phyloP scores from a whole-genome alignment of 2,888 invertebrate genomes.

The Scaptomyza polygonia region DNA sequence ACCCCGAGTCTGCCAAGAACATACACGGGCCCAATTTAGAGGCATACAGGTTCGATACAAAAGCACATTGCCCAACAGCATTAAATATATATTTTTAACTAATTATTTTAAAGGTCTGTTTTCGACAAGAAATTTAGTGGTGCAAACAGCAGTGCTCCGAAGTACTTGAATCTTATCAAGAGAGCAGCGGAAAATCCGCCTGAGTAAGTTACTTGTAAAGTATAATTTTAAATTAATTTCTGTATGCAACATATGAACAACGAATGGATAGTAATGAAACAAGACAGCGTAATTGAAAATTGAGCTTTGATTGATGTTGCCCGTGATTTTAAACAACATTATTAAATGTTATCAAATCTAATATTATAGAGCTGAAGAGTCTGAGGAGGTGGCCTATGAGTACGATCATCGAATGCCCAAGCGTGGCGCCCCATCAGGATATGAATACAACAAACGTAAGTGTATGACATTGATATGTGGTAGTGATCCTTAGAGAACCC shows the following conservation, averaged over 20 bases:
- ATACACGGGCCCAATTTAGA: constrained; percentile 71
- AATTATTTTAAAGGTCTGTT: constrained; percentile 62
- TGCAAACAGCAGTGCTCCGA: constrained; percentile 60
- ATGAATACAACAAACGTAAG: constrained; percentile 77
- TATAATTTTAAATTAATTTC: constrained; percentile 65
- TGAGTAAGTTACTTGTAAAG: constrained; percentile 77
- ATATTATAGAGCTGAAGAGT: constrained; percentile 63
- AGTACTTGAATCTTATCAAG: constrained; percentile 75
- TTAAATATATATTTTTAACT: not conserved
- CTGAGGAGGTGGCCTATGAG: constrained; percentile 67
- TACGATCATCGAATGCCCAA: constrained; percentile 70
- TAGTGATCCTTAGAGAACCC: constrained; percentile 7
- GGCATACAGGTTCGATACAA: constrained; percentile 57
- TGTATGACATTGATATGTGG: constrained; percentile 19
- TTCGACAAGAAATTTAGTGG: constrained; percentile 71
- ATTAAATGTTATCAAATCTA: constrained; percentile 2
- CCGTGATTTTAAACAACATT: not conserved
- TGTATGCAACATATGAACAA: constrained; percentile 25
- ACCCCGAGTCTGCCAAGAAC: constrained; percentile 71
- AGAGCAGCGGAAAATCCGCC: constrained; percentile 75
- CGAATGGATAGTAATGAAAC: constrained; percentile 15
- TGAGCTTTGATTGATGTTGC: constrained; percentile 18
- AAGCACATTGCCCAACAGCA: not conserved
- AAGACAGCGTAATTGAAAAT: constrained; percentile 19
- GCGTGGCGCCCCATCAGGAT: constrained; percentile 60